These are phyloP conservation scores for Palythoa caribaeorum DNA, from an alignment of 92 coral and sea anemone species.

Conservation along the genomic window DNA sequence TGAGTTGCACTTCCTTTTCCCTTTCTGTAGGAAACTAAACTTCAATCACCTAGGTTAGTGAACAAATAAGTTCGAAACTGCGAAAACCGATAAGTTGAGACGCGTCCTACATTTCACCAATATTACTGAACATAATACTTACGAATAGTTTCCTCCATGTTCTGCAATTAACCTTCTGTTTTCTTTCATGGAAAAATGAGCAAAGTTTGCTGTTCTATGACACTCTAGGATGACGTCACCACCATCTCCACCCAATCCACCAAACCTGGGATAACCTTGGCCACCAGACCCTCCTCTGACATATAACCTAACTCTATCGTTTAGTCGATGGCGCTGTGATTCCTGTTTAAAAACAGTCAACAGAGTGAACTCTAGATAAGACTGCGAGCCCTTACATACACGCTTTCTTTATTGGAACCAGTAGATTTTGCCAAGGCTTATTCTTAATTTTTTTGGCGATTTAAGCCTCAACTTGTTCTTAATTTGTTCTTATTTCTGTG, in stretches of 20 bases:
- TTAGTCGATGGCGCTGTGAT: slow-evolving; percentile 73
- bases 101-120: background rate
- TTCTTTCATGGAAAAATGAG: slow-evolving; percentile 85
- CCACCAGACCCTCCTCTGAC: slow-evolving; percentile 98
- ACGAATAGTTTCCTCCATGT: slow-evolving; percentile 93
- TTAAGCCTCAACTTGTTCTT: no score
- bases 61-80: background rate
- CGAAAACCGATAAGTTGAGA: background rate
- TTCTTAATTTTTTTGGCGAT: no score
- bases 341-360: slow-evolving; percentile 42
- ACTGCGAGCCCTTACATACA: background rate
- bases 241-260: slow-evolving; percentile 98
- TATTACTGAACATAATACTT: slow-evolving; percentile 33
- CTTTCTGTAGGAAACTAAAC: background rate
- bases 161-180: slow-evolving; percentile 90
- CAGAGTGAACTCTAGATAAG: background rate
- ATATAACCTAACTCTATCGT: slow-evolving; percentile 87
- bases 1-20: background rate
- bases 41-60: background rate
- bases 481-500: no score
- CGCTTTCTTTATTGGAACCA: no score
- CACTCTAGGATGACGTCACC: slow-evolving; percentile 92
- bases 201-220: slow-evolving; percentile 72
- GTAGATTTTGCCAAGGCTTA: no score
- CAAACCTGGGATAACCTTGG: slow-evolving; percentile 88